These are phyloP conservation scores for Tachysurus vachellii DNA, from an alignment of 2,113 vertebrate species.

Conservation along the genomic window DNA sequence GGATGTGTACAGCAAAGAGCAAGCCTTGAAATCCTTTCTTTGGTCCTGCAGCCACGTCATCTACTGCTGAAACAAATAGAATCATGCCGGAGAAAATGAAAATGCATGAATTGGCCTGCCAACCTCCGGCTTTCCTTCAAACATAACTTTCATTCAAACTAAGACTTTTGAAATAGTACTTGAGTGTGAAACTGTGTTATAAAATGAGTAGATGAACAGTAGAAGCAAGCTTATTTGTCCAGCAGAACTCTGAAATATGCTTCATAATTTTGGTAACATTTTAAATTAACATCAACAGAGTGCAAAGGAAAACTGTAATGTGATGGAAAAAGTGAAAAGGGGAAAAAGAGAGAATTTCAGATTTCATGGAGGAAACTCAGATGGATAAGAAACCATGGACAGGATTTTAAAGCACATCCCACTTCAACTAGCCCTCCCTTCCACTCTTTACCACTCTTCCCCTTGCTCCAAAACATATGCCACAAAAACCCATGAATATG, in stretches of 20 bases:
- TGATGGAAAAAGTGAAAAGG: not conserved
- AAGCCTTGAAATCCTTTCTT: conserved; percentile 53
- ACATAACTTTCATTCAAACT: not conserved
- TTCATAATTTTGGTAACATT: not conserved
- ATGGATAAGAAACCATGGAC: conserved; percentile 43
- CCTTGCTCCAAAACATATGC: not conserved
- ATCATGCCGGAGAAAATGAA: conserved; percentile 27
- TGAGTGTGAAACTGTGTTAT: not conserved
- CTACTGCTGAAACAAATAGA: conserved; percentile 42
- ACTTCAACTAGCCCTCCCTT: not conserved
- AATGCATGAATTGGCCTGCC: not conserved
- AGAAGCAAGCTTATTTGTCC: not conserved
- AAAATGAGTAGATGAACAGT: not conserved
- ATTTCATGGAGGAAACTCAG: conserved; percentile 61
- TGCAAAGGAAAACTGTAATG: not conserved
- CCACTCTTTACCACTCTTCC: not conserved
- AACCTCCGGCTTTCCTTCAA: conserved; percentile 1
- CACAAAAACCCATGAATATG: not conserved
- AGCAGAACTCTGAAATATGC: not conserved
- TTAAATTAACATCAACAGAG: not conserved
- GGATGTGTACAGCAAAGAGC: conserved; percentile 55
- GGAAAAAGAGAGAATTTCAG: conserved; percentile 59
- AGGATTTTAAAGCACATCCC: conserved; percentile 48
- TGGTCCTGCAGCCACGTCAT: conserved; percentile 70
- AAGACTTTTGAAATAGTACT: not conserved